A percentile compares a stretch with the other conserved stretches of the same genome.
Evolutionary conservation across 2,888 invertebrate genomes (phyloP).

Genomic region (Ommatoiulus sabulosus): DNA sequence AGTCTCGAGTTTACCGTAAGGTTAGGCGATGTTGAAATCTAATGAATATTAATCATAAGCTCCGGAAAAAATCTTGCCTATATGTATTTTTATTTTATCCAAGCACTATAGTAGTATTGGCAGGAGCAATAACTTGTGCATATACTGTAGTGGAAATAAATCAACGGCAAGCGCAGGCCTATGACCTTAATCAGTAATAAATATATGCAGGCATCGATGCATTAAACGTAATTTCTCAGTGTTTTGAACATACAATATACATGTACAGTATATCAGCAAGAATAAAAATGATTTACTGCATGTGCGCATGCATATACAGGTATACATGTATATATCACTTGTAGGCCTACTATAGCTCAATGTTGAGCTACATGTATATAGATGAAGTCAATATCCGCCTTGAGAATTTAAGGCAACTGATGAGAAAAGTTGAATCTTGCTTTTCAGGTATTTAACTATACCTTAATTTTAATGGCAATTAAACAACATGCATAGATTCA

Average conservation of each 20-base stretch:
- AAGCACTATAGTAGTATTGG: not conserved
- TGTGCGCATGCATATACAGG: not conserved
- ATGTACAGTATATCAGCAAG: too few species aligned
- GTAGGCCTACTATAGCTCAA: too few species aligned
- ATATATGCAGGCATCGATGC: not conserved
- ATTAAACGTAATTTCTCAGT: not conserved
- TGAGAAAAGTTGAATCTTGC: not conserved
- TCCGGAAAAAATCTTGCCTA: not conserved
- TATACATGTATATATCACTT: too few species aligned
- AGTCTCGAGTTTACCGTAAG: not conserved
- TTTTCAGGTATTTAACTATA: too few species aligned
- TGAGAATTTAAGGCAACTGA: too few species aligned
- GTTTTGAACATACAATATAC: constrained; percentile 19
- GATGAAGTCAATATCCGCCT: too few species aligned
- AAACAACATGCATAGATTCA: too few species aligned
- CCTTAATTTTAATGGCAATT: too few species aligned
- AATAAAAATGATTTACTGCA: not conserved
- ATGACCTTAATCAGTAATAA: not conserved
- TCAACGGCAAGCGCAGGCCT: not conserved
- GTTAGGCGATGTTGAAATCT: not conserved
- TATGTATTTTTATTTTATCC: not conserved
- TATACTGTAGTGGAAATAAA: not conserved
- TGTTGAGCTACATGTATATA: too few species aligned
- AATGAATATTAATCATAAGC: not conserved
- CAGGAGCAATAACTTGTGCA: not conserved